Evolutionary conservation across 2,113 vertebrate species (phyloP).

Genomic region (Leptosomus discolor): DNA sequence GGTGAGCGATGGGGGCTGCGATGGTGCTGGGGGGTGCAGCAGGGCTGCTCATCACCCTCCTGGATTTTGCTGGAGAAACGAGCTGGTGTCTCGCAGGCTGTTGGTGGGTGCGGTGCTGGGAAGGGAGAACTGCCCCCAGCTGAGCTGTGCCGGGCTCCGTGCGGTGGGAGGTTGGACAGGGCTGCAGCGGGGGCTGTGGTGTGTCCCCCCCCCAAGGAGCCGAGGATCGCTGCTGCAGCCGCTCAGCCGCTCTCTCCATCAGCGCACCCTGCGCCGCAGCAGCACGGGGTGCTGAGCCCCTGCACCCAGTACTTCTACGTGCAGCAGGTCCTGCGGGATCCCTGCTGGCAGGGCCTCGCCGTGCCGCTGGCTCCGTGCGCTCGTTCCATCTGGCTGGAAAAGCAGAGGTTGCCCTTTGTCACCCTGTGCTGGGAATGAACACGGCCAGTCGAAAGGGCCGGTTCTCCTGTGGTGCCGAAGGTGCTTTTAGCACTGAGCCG

Average conservation of each 20-base stretch:
- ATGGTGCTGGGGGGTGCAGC: rapidly evolving
- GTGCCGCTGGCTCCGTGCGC: rapidly evolving
- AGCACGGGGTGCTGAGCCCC: not conserved
- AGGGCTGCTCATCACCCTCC: not conserved
- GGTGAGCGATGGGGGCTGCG: rapidly evolving
- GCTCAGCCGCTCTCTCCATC: not conserved
- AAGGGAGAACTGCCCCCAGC: not conserved
- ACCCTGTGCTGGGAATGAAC: rapidly evolving
- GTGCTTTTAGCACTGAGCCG: not conserved
- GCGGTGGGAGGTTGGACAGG: not conserved
- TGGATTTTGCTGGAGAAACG: not conserved
- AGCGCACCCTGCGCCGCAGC: rapidly evolving
- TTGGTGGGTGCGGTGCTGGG: not conserved
- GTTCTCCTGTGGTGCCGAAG: not conserved
- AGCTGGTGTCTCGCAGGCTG: not conserved
- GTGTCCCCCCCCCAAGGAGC: no score
- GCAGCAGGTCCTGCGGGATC: not conserved
- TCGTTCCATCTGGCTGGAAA: rapidly evolving
- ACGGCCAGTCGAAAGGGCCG: rapidly evolving
- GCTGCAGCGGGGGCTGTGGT: not conserved
- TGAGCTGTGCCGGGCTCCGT: not conserved
- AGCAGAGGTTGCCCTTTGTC: not conserved
- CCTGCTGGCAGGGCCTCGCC: not conserved
- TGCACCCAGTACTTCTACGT: rapidly evolving
- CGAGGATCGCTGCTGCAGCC: not conserved